Evolutionary conservation across 30 jellyfish, hydroid and myxozoan genomes (phyloP), one percentile per base, ranked within the genome.

Genomic region (Nemopilema nomurai): DNA sequence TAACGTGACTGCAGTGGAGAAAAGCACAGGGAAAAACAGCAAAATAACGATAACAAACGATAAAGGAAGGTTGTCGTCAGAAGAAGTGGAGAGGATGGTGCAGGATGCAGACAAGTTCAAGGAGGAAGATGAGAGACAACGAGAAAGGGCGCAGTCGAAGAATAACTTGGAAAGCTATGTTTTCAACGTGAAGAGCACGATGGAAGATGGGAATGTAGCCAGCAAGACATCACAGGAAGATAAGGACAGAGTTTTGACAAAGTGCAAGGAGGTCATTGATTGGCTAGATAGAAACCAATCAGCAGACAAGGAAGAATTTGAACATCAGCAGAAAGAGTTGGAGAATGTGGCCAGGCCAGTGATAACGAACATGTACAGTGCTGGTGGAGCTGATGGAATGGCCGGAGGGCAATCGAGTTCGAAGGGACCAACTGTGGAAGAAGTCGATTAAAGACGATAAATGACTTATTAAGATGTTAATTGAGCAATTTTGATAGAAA

Each of bases 91-190:
- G 51, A 76, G 76, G 27, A 89, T 94, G 99, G 95, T 94, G 0
- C 81, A 79, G 28, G 99, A 94, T 32, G 99, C 99, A 4, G 97
- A 94, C 85, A 89, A 83, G 67, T 89, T 77, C 89, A 86, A 85
- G 33, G 92, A 78, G 1, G 97, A 92, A 51, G 99, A 94, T 50
- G 97, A 94, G 21, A 80, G 70, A n/a, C n/a, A n/a, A n/a, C n/a
- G n/a, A n/a, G n/a, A n/a, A n/a, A n/a, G n/a, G n/a, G n/a, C n/a
- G n/a, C n/a, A n/a, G n/a, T n/a, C n/a, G n/a, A n/a, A n/a, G n/a
- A n/a, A n/a, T n/a, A n/a, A n/a, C n/a, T n/a, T n/a, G n/a, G n/a
- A n/a, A n/a, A n/a, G n/a, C n/a, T n/a, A n/a, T n/a, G n/a, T n/a
- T n/a, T n/a, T n/a, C n/a, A n/a, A n/a, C n/a, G n/a, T n/a, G n/a